These are phyloP conservation scores for Machaerirhynchus nigripectus DNA, from an alignment of 2,113 vertebrate genomes.

Conservation along the genomic window DNA sequence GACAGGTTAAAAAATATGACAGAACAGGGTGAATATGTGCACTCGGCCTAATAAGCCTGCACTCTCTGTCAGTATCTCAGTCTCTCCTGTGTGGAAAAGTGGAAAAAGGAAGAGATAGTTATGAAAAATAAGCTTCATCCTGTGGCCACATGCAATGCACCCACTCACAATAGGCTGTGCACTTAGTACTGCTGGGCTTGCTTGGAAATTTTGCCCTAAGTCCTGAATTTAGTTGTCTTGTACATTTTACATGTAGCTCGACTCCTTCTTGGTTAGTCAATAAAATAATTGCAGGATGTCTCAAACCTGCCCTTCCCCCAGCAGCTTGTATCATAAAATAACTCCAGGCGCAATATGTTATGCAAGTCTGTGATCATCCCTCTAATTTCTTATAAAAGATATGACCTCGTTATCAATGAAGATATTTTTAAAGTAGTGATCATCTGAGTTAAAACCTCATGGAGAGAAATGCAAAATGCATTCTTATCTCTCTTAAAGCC, in stretches of 20 bases:
- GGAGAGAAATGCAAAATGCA: conserved; percentile 12
- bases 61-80: background rate
- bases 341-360: conserved; percentile 59
- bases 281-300: conserved; percentile 19
- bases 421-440: conserved; percentile 63
- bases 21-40: background rate
- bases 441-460: conserved; percentile 36
- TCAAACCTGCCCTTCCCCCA: conserved; percentile 46
- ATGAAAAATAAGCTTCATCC: background rate
- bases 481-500: conserved; percentile 24
- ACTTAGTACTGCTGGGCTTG: background rate
- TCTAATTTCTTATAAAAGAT: conserved; percentile 68
- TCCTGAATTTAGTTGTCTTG: background rate
- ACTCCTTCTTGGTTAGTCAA: conserved; percentile 18
- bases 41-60: background rate
- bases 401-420: conserved; percentile 61
- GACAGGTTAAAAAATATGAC: background rate
- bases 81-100: background rate
- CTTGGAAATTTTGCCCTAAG: background rate
- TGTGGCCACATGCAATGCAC: background rate
- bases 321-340: conserved; percentile 59
- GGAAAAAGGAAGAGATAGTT: background rate
- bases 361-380: conserved; percentile 54
- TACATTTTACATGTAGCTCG: background rate
- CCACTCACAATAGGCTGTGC: background rate